A percentile compares a stretch with the other conserved stretches of the same genome.
Evolutionary conservation across 1,140 invertebrate species (phyloP).

Genomic region (Bombus confusus): DNA sequence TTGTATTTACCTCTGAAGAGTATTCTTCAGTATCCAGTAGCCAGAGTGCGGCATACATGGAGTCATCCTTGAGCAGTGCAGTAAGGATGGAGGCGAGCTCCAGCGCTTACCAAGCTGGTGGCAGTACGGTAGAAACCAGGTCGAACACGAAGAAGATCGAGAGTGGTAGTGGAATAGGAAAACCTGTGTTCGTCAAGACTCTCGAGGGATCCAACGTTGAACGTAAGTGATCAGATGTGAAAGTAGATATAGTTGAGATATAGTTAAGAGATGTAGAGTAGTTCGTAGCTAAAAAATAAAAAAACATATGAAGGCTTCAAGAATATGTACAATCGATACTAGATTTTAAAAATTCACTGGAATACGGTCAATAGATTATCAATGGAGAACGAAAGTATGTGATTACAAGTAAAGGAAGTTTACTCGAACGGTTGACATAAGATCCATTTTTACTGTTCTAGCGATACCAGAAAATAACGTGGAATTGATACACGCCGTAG

Average conservation of each 20-base stretch:
- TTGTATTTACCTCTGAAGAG: constrained; percentile 74
- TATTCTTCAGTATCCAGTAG: constrained; percentile 83
- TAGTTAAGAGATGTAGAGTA: not conserved
- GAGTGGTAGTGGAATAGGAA: constrained; percentile 82
- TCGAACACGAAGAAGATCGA: constrained; percentile 67
- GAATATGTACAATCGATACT: not conserved
- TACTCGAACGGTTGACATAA: constrained; percentile 46
- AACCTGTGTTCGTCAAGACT: constrained; percentile 88
- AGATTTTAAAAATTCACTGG: not conserved
- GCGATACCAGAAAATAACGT: constrained; percentile 79
- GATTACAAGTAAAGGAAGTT: not conserved
- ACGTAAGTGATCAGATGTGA: constrained; percentile 85
- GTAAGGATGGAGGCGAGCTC: constrained; percentile 68
- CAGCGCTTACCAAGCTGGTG: constrained; percentile 79
- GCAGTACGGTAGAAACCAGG: constrained; percentile 68
- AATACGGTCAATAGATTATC: not conserved
- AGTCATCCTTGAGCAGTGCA: constrained; percentile 79
- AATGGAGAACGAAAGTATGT: too few relatives aligned
- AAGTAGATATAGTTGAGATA: not conserved
- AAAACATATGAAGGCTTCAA: not conserved
- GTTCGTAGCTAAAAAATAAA: not conserved
- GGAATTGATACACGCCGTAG: constrained; percentile 82
- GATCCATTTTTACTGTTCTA: constrained; percentile 81
- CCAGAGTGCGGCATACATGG: constrained; percentile 80
- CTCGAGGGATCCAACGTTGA: constrained; percentile 89